A percentile compares a stretch with the other conserved stretches of the same genome.
phyloP scores from a whole-genome alignment of 2,888 invertebrate genomes.

The Raillietiella orientalis region DNA sequence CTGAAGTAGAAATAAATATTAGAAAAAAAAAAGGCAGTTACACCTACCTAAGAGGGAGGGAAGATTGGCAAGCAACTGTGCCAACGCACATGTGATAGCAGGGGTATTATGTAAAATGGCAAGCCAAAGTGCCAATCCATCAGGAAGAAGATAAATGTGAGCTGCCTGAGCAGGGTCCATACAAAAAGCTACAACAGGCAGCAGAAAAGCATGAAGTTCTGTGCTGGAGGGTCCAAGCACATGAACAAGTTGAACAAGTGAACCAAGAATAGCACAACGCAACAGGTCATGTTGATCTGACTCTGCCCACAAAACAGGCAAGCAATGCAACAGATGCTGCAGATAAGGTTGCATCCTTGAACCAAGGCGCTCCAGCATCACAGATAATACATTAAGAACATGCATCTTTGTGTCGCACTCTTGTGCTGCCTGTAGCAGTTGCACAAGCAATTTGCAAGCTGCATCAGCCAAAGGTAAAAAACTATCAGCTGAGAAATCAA shows the following conservation, averaged over 20 bases:
- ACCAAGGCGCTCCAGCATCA: conserved; percentile 57
- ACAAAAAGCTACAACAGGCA: conserved; percentile 30
- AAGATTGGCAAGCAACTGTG: conserved; percentile 38
- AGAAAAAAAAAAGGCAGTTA: conserved; percentile 6
- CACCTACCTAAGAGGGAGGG: conserved; percentile 31
- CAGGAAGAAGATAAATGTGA: conserved; percentile 67
- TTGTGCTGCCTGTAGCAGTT: conserved; percentile 46
- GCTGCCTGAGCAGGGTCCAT: conserved; percentile 34
- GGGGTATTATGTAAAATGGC: conserved; percentile 43
- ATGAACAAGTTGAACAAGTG: conserved; percentile 53
- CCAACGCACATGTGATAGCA: conserved; percentile 15
- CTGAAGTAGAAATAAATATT: conserved; percentile 14
- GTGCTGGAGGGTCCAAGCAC: conserved; percentile 10
- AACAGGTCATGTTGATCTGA: conserved; percentile 63
- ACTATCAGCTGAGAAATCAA: conserved; percentile 57
- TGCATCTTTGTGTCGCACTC: conserved; percentile 82
- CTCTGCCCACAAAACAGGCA: conserved; percentile 62
- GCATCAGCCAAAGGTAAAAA: conserved; percentile 52
- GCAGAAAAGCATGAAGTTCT: conserved; percentile 17
- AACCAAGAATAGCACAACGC: conserved; percentile 57
- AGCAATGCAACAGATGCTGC: conserved; percentile 36
- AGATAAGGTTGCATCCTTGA: conserved; percentile 32
- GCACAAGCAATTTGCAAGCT: conserved; percentile 42
- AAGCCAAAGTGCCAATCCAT: conserved; percentile 66
- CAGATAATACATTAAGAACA: conserved; percentile 57